Evolutionary conservation across 2,113 vertebrate species (phyloP).

Genomic region (Trinectes maculatus): DNA sequence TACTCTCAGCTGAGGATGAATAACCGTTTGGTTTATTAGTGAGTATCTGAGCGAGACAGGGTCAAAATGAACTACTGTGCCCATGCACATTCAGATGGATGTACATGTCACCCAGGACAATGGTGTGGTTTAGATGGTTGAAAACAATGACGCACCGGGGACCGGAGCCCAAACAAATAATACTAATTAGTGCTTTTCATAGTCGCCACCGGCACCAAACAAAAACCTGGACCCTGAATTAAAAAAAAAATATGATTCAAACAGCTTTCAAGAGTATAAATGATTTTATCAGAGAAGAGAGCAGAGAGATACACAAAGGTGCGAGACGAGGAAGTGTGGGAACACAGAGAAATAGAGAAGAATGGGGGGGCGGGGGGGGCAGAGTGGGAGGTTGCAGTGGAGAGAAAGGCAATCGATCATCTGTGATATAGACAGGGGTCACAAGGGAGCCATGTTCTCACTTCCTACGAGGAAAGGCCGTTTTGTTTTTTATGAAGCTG

Average conservation of each 20-base stretch:
- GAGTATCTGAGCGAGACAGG: neutral
- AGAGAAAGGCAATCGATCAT: slow-evolving; percentile 66
- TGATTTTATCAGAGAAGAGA: neutral
- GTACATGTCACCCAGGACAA: neutral
- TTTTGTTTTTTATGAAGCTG: slow-evolving; percentile 45
- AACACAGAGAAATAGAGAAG: slow-evolving; percentile 37
- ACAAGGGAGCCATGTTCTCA: slow-evolving; percentile 31
- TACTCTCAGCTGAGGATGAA: slow-evolving; percentile 1
- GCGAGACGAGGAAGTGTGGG: slow-evolving; percentile 34
- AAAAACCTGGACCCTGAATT: neutral
- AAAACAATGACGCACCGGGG: neutral
- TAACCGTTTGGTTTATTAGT: neutral
- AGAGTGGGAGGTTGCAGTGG: neutral
- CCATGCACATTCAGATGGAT: slow-evolving; percentile 2
- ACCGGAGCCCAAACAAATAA: slow-evolving; percentile 21
- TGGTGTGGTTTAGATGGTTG: slow-evolving; percentile 4
- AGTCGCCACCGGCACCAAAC: neutral
- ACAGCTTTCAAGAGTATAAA: slow-evolving; percentile 10
- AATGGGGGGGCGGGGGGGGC: slow-evolving; percentile 1
- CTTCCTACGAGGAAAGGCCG: slow-evolving; percentile 54
- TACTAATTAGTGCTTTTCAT: neutral
- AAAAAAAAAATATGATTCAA: neutral
- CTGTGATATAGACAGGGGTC: slow-evolving; percentile 43
- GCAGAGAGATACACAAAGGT: slow-evolving; percentile 27
- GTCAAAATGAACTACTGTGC: neutral